Percentiles rank a stretch among this genome's conserved stretches.
phyloP scores from a whole-genome alignment of 2,113 vertebrate genomes.

The Pagrus major region DNA sequence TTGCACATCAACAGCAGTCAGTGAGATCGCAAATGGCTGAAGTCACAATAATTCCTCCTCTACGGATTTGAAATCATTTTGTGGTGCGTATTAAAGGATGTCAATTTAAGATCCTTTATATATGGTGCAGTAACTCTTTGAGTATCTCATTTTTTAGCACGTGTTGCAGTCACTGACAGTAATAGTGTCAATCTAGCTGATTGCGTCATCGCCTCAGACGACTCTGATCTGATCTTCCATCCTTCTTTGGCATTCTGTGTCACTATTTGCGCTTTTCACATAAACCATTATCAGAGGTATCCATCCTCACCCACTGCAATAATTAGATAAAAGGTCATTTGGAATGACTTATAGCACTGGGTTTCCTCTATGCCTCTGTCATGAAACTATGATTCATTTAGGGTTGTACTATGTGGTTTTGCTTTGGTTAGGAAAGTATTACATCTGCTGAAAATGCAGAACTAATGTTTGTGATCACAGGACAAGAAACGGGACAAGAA shows the following conservation, averaged over 20 bases:
- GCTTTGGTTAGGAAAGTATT: slow-evolving; percentile 11
- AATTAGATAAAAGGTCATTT: not conserved
- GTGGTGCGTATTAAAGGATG: not conserved
- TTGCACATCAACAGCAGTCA: not conserved
- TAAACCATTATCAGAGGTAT: not conserved
- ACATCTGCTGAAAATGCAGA: slow-evolving; percentile 38
- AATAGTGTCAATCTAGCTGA: not conserved
- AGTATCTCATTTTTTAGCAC: not conserved
- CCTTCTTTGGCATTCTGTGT: not conserved
- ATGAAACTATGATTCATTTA: slow-evolving; percentile 44
- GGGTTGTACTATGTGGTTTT: not conserved
- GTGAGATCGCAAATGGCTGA: slow-evolving; percentile 3
- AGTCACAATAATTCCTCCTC: not conserved
- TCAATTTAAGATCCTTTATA: not conserved
- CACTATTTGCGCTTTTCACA: not conserved
- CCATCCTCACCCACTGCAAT: not conserved
- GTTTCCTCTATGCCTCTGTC: not conserved
- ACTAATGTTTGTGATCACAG: slow-evolving; percentile 1
- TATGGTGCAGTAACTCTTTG: not conserved
- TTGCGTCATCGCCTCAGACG: not conserved
- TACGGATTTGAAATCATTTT: not conserved
- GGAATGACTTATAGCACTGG: fast-evolving
- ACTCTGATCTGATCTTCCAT: not conserved
- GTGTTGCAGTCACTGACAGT: not conserved
- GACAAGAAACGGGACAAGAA: not conserved